A percentile compares a stretch with the other conserved stretches of the same genome.
Conservation (phyloP, 37 sponge, comb jelly and placozoan species). For the Cliona cf. orientalis region DNA sequence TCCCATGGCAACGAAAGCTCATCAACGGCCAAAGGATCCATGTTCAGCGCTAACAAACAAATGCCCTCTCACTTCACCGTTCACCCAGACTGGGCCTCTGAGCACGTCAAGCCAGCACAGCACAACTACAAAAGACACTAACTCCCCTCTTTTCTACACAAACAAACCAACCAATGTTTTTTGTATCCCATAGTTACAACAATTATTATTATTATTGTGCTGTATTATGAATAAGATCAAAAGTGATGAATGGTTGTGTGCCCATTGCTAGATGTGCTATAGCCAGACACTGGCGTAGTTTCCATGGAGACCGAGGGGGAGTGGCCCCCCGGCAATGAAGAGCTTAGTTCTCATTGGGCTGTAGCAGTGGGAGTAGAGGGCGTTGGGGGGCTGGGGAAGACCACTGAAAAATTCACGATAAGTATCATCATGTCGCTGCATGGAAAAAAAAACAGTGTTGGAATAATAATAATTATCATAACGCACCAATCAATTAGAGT, state of each 20-base stretch:
- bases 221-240: too few relatives aligned
- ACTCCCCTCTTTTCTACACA: too few relatives aligned
- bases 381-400: slow-evolving; percentile 75
- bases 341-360: slow-evolving; percentile 81
- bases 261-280: too few relatives aligned
- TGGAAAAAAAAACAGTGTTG: background rate
- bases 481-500: background rate
- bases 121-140: background rate
- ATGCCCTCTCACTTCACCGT: slow-evolving; percentile 75
- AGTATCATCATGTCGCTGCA: slow-evolving; percentile 75
- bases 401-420: slow-evolving; percentile 79
- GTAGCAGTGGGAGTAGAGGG: slow-evolving; percentile 94
- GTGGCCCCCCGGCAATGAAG: slow-evolving; percentile 93
- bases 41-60: slow-evolving; percentile 33
- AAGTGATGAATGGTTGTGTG: too few relatives aligned
- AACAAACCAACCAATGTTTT: too few relatives aligned
- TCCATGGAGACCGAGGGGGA: slow-evolving; percentile 88
- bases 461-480: background rate
- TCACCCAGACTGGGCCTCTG: slow-evolving; percentile 82
- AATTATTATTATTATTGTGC: too few relatives aligned
- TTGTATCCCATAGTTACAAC: too few relatives aligned
- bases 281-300: slow-evolving; percentile 95
- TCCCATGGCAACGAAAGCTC: slow-evolving; percentile 30
- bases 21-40: slow-evolving; percentile 46
- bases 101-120: background rate